Conservation (phyloP, 2,797 vertebrate species). For the Epinephelus malabaricus region DNA sequence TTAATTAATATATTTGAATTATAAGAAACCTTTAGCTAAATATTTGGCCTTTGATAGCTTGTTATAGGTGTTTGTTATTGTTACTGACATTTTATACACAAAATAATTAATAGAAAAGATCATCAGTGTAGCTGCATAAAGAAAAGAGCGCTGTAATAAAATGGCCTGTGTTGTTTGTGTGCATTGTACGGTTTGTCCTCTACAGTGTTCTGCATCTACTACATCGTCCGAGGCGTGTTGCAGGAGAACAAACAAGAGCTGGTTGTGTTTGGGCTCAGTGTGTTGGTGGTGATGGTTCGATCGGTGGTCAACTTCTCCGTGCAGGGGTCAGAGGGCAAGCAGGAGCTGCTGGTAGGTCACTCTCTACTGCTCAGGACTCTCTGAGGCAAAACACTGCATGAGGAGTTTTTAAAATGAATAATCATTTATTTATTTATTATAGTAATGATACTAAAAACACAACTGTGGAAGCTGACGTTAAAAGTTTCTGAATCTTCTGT, state of each 20-base stretch:
- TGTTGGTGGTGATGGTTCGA: conserved; percentile 86
- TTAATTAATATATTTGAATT: no score
- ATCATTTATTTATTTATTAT: no score
- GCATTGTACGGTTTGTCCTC: not conserved
- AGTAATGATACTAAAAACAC: no score
- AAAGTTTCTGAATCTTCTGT: not conserved
- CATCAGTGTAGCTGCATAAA: not conserved
- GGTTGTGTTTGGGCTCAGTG: conserved; percentile 84
- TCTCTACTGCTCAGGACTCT: not conserved
- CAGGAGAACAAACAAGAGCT: conserved; percentile 93
- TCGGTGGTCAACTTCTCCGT: conserved; percentile 89
- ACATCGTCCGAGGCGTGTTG: conserved; percentile 88
- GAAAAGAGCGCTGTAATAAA: not conserved
- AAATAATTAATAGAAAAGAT: not conserved
- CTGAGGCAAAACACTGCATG: not conserved
- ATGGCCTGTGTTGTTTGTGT: not conserved
- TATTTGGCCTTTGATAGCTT: not conserved
- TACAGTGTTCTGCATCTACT: conserved; percentile 91
- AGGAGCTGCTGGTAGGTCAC: conserved; percentile 84
- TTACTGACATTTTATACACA: not conserved
- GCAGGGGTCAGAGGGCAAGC: conserved; percentile 72
- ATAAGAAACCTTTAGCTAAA: not conserved
- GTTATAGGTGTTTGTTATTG: not conserved
- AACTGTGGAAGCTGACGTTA: no score
- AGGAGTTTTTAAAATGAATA: not conserved